Base-by-base conservation (phyloP, 2,113 vertebrate species). In the Alosa alosa region DNA sequence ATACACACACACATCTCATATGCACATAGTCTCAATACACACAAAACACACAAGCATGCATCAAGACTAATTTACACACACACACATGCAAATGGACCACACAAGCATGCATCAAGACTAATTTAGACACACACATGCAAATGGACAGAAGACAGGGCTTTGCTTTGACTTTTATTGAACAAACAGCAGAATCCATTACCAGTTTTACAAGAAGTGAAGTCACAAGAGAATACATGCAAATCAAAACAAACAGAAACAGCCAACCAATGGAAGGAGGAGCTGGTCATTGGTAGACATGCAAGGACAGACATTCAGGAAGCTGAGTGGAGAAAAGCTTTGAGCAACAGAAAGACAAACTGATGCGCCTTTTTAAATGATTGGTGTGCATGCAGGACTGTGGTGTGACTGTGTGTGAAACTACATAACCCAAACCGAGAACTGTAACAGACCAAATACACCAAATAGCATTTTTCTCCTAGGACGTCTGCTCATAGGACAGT, bases 161-260 rank as follows among this genome's bases (percentile, higher is more conserved):
- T 55, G 84, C 84, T 83, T 85, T 57, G 86, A 47, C 36, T 84
- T 94, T 95, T 95, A 95, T 95, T 95, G 91, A 90, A 86, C 75
- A 82, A 90, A 86, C 49, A 84, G 86, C 39, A 57, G 81, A 90
- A 82, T 81, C 57, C 39, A 88, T 81, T 88, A 86, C 57, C 82
- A 83, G 81, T 84, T 84, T 84, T 25, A 86, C 47, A 85, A 18
- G 45, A 75, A 39, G 72, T 39, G 11, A 85, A 52, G 39, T 50
- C 85, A 11, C 45, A 78, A 36, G 68, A 84, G 22, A 68, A 82
- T 86, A 75, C 45, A 81, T 83, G 41, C 39, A 83, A 36, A 15
- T 78, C 31, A 78, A 78, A 60, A 36, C 2, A 78, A 78, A 31
- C n/a, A 78, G 31, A 0, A 75, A 52, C 17, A 60, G 60, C 36